A percentile compares a stretch with the other conserved stretches of the same genome.
Conservation (phyloP, 2,797 vertebrate genomes). For the Xiphophorus birchmanni region DNA sequence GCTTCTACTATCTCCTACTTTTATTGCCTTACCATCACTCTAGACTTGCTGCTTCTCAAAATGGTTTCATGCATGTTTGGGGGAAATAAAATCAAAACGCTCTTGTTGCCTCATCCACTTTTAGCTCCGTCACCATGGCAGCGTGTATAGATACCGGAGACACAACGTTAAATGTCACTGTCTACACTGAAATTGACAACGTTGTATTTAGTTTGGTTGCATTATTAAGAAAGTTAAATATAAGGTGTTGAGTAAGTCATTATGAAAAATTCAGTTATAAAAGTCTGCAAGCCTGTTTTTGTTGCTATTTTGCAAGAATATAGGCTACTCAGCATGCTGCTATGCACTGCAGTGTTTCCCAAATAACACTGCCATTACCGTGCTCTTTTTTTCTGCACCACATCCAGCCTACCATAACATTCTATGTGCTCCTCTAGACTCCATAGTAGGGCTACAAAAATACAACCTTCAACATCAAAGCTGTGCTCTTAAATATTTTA, state of each 20-base stretch:
- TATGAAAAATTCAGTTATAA: neutral
- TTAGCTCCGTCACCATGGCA: neutral
- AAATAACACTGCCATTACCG: neutral
- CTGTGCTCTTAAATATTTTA: too few species aligned
- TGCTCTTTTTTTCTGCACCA: too few species aligned
- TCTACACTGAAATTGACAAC: neutral
- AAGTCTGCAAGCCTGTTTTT: neutral
- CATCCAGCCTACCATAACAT: too few species aligned
- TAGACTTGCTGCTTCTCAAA: neutral
- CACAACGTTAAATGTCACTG: neutral
- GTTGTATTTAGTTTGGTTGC: neutral
- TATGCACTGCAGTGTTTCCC: neutral
- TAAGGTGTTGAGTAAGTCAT: neutral
- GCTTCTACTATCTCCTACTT: neutral
- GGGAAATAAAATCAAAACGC: neutral
- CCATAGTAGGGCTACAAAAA: too few species aligned
- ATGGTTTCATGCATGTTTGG: neutral
- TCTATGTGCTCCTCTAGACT: too few species aligned
- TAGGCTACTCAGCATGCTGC: neutral
- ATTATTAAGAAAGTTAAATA: neutral
- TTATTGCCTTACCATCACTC: neutral
- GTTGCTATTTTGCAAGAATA: neutral
- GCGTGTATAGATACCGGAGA: neutral
- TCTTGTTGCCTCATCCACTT: neutral
- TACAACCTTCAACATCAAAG: too few species aligned